phyloP scores from a whole-genome alignment of 2,113 vertebrate species.

The Mormyrus lacerda region DNA sequence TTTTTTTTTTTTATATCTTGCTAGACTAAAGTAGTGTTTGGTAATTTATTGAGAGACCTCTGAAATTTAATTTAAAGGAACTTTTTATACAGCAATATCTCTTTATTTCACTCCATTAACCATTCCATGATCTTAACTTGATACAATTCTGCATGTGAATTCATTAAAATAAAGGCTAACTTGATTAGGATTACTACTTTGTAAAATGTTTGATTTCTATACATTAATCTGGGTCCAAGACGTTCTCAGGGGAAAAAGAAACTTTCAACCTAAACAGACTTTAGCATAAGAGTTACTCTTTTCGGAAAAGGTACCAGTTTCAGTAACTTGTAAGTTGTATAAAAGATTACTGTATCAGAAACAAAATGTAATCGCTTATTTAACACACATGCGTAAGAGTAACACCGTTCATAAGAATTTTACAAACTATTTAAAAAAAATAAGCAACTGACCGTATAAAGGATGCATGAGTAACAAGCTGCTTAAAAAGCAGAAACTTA shows the following conservation, averaged over 20 bases:
- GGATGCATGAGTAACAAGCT: neutral
- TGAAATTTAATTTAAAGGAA: neutral
- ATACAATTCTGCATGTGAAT: conserved; percentile 3
- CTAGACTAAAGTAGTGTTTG: neutral
- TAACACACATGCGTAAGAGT: neutral
- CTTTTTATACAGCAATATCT: neutral
- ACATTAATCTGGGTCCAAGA: neutral
- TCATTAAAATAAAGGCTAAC: neutral
- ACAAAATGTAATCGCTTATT: neutral
- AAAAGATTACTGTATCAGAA: neutral
- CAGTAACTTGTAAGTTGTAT: neutral
- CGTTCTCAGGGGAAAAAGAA: neutral
- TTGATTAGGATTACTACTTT: neutral
- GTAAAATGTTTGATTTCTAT: neutral
- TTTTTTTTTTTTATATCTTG: neutral
- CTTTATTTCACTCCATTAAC: conserved; percentile 1
- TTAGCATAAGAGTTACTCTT: neutral
- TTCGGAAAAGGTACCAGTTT: neutral
- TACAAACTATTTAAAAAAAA: neutral
- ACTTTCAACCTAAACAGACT: neutral
- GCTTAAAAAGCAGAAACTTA: neutral
- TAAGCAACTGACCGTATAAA: neutral
- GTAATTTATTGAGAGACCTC: neutral
- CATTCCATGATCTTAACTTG: neutral
- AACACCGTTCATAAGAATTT: neutral